Evolutionary conservation across 1,140 invertebrate species (phyloP).

Genomic region (Penaeus indicus): DNA sequence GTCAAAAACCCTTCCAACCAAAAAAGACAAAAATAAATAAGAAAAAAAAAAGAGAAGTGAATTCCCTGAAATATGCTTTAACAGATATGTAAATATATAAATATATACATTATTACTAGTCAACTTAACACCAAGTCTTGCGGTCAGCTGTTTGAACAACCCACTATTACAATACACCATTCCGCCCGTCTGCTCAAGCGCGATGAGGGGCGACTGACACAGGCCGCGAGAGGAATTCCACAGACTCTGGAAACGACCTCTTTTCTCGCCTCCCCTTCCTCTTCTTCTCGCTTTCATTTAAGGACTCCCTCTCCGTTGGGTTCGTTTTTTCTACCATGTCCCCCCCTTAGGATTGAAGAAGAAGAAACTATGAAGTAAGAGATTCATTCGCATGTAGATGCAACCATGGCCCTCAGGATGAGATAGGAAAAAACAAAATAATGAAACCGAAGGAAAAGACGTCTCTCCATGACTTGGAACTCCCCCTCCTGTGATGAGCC

Average conservation of each 20-base stretch:
- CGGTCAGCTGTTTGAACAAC: slow-evolving; percentile 36
- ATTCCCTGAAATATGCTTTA: slow-evolving; percentile 54
- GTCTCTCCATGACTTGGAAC: slow-evolving; percentile 30
- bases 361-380: too few relatives aligned
- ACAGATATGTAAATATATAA: slow-evolving; percentile 59
- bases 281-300: not conserved
- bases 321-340: too few relatives aligned
- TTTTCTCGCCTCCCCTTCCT: not conserved
- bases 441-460: not conserved
- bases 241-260: too few relatives aligned
- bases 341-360: too few relatives aligned
- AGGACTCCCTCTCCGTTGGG: not conserved
- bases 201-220: too few relatives aligned
- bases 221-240: too few relatives aligned
- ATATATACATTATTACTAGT: slow-evolving; percentile 61
- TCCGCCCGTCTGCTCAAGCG: too few relatives aligned
- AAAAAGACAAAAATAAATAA: slow-evolving; percentile 21
- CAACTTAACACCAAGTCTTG: slow-evolving; percentile 44
- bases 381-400: too few relatives aligned
- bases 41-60: slow-evolving; percentile 51
- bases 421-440: too few relatives aligned
- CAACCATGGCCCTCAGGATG: too few relatives aligned
- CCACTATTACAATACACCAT: too few relatives aligned
- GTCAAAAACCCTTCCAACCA: slow-evolving; percentile 8
- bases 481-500: slow-evolving; percentile 24